Evolutionary conservation across 2,113 vertebrate species (phyloP), one percentile per base, ranked within the genome.

Genomic region (Sigmodon hispidus): DNA sequence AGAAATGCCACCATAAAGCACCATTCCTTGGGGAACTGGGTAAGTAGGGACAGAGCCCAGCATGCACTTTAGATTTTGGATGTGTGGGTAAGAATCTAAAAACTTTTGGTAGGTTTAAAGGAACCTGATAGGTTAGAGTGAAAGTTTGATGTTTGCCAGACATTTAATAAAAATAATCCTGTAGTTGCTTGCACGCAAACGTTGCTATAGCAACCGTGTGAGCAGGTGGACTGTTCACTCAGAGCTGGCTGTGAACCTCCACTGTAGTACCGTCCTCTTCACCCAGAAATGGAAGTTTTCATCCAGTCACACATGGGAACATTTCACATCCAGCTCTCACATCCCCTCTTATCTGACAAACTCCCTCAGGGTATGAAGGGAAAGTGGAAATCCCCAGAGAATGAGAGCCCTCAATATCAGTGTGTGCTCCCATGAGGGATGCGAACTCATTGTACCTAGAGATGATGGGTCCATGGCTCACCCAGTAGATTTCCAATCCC

Each of bases 351-450:
- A 22, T 72, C 57, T 59, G 85, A 70, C 96, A 92, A 72, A 19
- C 57, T 84, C 84, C 80, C 48, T 50, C 45, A 76, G 48, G n/a
- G 9, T 8, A 43, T 31, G 24, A 48, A 73, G 29, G 57, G 65
- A 88, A 50, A 61, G 76, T 96, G 67, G 75, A 91, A 89, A 59
- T 86, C 96, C 43, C 67, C 91, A 70, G 16, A 76, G 86, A 55
- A 79, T 21, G 21, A 63, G 61, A 36, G 59, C 69, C 90, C 93
- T 22, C 29, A 26, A 31, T 21, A 84, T 29, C 83, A 83, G n/a
- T 9, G 24, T 34, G 52, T 72, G 57, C 4, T 79, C 43, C n/a
- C 26, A 40, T 31, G 50, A 36, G 63, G 0, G 4, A 79, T 3
- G 22, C 4, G 10, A 73, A 69, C 6, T 5, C 26, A 65, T 73